Percentiles rank a stretch among this genome's conserved stretches.
phyloP scores from a whole-genome alignment of 1,140 invertebrate species.

The Muscidifurax raptorellus region DNA sequence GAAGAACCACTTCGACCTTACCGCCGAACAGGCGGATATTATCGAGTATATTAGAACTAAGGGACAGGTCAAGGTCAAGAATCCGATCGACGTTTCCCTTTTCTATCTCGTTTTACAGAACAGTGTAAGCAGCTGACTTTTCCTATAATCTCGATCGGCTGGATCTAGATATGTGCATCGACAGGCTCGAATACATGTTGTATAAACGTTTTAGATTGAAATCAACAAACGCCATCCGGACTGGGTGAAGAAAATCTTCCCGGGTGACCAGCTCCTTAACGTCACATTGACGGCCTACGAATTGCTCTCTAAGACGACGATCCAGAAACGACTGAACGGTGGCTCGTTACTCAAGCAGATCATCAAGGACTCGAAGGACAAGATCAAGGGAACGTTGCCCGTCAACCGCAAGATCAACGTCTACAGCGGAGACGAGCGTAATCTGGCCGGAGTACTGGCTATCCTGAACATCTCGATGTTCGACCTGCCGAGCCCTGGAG shows the following conservation, averaged over 20 bases:
- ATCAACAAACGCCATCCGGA: constrained; percentile 57
- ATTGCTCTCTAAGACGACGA: constrained; percentile 57
- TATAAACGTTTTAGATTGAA: constrained; percentile 54
- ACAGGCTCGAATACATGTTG: background rate
- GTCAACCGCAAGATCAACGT: constrained; percentile 59
- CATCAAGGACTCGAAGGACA: constrained; percentile 57
- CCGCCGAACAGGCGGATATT: constrained; percentile 41
- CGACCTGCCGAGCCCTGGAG: constrained; percentile 54
- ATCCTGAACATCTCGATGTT: constrained; percentile 58
- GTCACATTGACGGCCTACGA: constrained; percentile 60
- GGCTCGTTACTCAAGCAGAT: constrained; percentile 66
- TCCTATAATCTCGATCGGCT: background rate
- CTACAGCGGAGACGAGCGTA: constrained; percentile 67
- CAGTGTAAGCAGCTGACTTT: constrained; percentile 59
- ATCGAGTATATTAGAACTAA: constrained; percentile 57
- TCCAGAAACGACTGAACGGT: constrained; percentile 66
- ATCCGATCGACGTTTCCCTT: constrained; percentile 58
- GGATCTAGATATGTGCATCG: background rate
- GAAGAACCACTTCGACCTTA: constrained; percentile 30
- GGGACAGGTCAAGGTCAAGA: constrained; percentile 57
- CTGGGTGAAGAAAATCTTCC: constrained; percentile 61
- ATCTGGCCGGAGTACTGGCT: constrained; percentile 64
- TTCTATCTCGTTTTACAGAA: constrained; percentile 64
- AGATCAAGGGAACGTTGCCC: constrained; percentile 23
- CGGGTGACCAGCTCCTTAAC: constrained; percentile 58